These are phyloP conservation scores for Lasius platythorax DNA, from an alignment of 2,888 invertebrate genomes.

Conservation along the genomic window DNA sequence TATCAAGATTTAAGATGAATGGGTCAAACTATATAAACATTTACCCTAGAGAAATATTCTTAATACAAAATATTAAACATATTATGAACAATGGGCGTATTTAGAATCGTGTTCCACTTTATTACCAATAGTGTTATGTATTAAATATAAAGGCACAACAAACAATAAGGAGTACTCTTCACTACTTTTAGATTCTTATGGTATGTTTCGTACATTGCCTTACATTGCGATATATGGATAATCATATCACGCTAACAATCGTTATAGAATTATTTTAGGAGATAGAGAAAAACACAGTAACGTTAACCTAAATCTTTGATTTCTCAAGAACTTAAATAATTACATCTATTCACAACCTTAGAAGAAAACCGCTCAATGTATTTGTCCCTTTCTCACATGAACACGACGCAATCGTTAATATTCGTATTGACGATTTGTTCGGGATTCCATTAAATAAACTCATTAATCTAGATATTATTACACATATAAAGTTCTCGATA, in stretches of 20 bases:
- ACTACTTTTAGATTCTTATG: constrained; percentile 68
- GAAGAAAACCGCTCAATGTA: constrained; percentile 69
- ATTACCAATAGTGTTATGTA: constrained; percentile 73
- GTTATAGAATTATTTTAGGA: constrained; percentile 67
- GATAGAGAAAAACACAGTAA: constrained; percentile 63
- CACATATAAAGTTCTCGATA: constrained; percentile 58
- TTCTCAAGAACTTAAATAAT: constrained; percentile 76
- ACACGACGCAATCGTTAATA: constrained; percentile 61
- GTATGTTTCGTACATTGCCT: constrained; percentile 46
- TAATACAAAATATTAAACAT: neutral
- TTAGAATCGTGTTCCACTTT: constrained; percentile 53
- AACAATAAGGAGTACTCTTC: constrained; percentile 80
- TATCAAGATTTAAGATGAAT: no score
- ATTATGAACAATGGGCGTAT: neutral
- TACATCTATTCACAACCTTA: constrained; percentile 80
- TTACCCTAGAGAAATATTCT: neutral
- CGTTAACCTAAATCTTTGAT: constrained; percentile 70
- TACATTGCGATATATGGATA: constrained; percentile 61
- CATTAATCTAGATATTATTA: constrained; percentile 50
- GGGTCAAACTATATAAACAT: no score
- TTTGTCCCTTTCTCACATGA: constrained; percentile 49
- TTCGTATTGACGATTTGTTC: constrained; percentile 51
- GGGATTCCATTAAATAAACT: constrained; percentile 46
- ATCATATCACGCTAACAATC: constrained; percentile 64
- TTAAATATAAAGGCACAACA: constrained; percentile 82